Evolutionary conservation across 2,797 vertebrate genomes (phyloP).

Genomic region (Poeciliopsis gracilis): DNA sequence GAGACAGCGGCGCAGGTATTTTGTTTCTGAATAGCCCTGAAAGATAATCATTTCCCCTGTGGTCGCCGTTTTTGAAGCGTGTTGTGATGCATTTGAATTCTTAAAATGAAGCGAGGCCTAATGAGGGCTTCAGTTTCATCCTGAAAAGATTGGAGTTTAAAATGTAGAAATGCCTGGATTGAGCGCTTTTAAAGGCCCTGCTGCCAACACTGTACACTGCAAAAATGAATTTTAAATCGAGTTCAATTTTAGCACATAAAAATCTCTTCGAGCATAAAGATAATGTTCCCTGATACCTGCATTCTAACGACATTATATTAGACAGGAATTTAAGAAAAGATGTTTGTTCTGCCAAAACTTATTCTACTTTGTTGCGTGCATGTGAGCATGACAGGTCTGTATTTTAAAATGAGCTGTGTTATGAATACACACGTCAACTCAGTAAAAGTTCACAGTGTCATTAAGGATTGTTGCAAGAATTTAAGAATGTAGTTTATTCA

Average conservation of each 20-base stretch:
- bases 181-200: not conserved
- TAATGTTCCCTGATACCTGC: not conserved
- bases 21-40: constrained; percentile 25
- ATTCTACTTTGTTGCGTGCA: not conserved
- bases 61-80: not conserved
- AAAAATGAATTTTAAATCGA: not conserved
- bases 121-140: not conserved
- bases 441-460: not conserved
- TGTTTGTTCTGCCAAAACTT: not conserved
- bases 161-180: not conserved
- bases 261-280: not conserved
- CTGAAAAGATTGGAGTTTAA: not conserved
- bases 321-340: not conserved
- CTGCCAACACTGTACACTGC: not conserved
- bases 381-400: not conserved
- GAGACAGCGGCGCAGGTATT: constrained; percentile 46
- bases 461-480: not conserved
- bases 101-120: not conserved
- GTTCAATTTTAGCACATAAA: not conserved
- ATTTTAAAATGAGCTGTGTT: not conserved
- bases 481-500: not conserved
- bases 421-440: not conserved
- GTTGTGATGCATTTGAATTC: not conserved
- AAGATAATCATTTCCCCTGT: not conserved
- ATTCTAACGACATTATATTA: not conserved